Conservation (phyloP, 2,888 invertebrate species). For the Gasteruption jaculator region DNA sequence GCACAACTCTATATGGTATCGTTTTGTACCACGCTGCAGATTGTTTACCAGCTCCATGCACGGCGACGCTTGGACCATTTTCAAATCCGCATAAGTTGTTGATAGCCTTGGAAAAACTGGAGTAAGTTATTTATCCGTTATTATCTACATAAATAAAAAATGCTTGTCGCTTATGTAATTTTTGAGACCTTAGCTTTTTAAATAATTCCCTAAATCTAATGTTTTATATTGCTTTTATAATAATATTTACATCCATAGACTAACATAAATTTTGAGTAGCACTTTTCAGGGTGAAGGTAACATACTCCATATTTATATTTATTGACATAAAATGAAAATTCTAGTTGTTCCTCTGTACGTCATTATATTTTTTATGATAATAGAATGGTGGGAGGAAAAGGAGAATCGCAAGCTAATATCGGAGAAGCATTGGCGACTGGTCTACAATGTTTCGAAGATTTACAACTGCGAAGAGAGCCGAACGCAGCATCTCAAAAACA, state of each 20-base stretch:
- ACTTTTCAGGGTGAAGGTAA: no score
- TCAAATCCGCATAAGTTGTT: constrained; percentile 77
- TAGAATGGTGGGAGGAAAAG: constrained; percentile 83
- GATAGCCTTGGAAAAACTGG: constrained; percentile 74
- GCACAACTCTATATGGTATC: constrained; percentile 78
- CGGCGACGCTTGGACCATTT: constrained; percentile 79
- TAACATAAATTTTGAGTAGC: no score
- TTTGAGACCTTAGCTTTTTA: no score
- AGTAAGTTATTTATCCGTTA: no score
- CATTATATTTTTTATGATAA: constrained; percentile 10
- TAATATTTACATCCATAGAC: no score
- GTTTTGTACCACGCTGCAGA: constrained; percentile 86
- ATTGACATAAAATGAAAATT: no score
- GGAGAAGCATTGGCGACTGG: constrained; percentile 87
- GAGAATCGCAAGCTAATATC: constrained; percentile 84
- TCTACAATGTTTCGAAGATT: constrained; percentile 83
- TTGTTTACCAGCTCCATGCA: constrained; percentile 74
- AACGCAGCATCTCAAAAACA: constrained; percentile 62
- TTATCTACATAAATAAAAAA: no score
- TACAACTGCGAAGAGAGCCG: constrained; percentile 59
- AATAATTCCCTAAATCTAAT: no score
- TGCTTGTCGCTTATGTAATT: no score
- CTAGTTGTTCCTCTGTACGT: no score
- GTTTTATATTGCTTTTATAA: no score
- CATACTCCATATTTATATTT: no score